Base-by-base conservation (phyloP, 2,113 vertebrate species). In the Cebidichthys violaceus region DNA sequence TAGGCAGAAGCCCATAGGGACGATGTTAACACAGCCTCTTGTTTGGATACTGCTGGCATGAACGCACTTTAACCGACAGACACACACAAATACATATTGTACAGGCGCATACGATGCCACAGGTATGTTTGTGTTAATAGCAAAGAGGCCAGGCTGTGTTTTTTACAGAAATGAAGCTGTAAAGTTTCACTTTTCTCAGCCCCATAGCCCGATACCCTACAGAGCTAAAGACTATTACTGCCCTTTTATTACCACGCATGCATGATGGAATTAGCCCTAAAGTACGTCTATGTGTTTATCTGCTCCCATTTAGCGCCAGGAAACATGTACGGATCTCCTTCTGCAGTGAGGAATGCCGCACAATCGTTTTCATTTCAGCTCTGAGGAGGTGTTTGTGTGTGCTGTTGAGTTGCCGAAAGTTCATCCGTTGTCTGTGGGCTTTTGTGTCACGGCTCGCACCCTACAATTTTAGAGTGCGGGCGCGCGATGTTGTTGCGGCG, bases 311-410 rank as follows among this genome's bases (percentile, higher is more conserved):
- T 60, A 47, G n/a, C 1, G 1, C 11, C 52, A 64, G 45, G 20
- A 81, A 20, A 47, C 15, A 67, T 15, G 41, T 7, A 69, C 62
- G 15, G 22, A 62, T 22, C 11, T 65, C 17, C 15, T 52, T 41
- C 67, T 64, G 50, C 39, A 5, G 27, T 0, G 69, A 68, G 61
- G 52, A 79, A 61, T 66, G 69, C 50, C 39, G 57, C 70, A 66
- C 64, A 81, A 72, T 69, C 65, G 47, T 70, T 77, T 82, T 84
- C 69, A 62, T 83, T 91, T 83, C 22, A 77, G 70, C 69, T 9
- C 4, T 10, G 33, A 76, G 27, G 80, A 77, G 75, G 45, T 75
- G 76, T 77, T 52, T 78, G 57, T 79, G 73, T 69, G 52, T 0
- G 0, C 57, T 29, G 1, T 37, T 2, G 54, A 35, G 64, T 15